Evolutionary conservation across 2,888 invertebrate genomes (phyloP).

Genomic region (Lymantria monacha): DNA sequence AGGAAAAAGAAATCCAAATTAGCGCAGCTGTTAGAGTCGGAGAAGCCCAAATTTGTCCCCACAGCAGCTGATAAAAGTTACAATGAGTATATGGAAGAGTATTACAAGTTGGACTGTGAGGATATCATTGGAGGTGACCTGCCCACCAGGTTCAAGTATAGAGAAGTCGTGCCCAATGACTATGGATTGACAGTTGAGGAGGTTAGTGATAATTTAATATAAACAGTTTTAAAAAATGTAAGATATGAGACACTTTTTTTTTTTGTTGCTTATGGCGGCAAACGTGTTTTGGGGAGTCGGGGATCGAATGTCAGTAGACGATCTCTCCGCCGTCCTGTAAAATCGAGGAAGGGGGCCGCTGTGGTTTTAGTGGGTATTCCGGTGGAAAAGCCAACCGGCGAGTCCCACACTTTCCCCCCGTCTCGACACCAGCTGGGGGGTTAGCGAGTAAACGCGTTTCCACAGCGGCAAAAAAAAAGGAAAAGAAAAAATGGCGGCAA

Average conservation of each 20-base stretch:
- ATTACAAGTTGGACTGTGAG: slow-evolving; percentile 97
- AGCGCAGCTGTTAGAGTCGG: slow-evolving; percentile 85
- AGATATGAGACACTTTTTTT: no score
- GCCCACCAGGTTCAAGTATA: slow-evolving; percentile 96
- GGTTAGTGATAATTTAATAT: slow-evolving; percentile 74
- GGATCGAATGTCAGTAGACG: no score
- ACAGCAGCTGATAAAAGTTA: slow-evolving; percentile 86
- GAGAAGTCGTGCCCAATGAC: slow-evolving; percentile 93
- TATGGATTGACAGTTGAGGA: slow-evolving; percentile 96
- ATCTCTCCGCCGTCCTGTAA: no score
- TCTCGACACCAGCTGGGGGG: no score
- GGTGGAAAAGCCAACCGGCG: no score
- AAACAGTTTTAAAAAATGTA: neutral
- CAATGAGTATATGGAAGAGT: slow-evolving; percentile 95
- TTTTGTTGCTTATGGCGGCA: no score
- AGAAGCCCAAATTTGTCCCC: slow-evolving; percentile 94
- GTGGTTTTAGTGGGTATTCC: no score
- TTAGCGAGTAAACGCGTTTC: no score
- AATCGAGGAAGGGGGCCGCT: no score
- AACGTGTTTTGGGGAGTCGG: neutral
- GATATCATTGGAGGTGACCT: slow-evolving; percentile 96
- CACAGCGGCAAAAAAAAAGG: no score
- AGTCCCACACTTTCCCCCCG: no score
- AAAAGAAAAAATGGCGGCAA: no score
- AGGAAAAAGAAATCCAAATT: slow-evolving; percentile 88